Conservation (phyloP, 2,888 invertebrate genomes). For the Acleris cristana region DNA sequence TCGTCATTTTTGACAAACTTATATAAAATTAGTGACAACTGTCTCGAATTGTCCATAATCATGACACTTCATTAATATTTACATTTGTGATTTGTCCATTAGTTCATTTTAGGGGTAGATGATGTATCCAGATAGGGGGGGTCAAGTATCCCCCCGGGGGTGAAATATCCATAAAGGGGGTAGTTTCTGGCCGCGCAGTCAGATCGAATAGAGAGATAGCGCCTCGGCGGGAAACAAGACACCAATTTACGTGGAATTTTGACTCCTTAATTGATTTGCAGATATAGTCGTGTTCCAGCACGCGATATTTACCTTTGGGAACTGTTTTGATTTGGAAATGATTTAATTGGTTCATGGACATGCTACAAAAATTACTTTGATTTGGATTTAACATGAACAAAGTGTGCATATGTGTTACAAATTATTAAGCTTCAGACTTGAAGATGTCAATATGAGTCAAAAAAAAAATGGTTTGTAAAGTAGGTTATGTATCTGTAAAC, state of each 20-base stretch:
- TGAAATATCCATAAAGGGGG: constrained; percentile 80
- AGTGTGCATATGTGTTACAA: too few relatives aligned
- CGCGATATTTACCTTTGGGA: constrained; percentile 76
- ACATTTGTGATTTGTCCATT: constrained; percentile 66
- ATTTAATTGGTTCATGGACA: constrained; percentile 49
- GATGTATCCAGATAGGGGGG: constrained; percentile 79
- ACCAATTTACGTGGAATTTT: constrained; percentile 78
- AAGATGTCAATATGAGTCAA: too few relatives aligned
- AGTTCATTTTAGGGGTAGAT: constrained; percentile 80
- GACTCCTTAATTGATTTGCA: constrained; percentile 77
- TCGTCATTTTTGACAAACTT: too few relatives aligned
- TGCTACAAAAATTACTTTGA: neutral
- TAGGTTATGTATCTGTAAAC: too few relatives aligned
- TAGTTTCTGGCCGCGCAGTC: constrained; percentile 78
- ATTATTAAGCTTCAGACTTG: too few relatives aligned
- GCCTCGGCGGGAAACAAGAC: constrained; percentile 75
- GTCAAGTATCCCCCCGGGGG: constrained; percentile 82
- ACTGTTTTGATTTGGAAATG: constrained; percentile 53
- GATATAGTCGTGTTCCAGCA: constrained; percentile 69
- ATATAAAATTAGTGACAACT: neutral
- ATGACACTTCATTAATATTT: constrained; percentile 52
- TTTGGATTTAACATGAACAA: too few relatives aligned
- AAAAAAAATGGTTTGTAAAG: too few relatives aligned
- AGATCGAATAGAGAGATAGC: constrained; percentile 77
- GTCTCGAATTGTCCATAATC: neutral